These are phyloP conservation scores for Synergus itoensis DNA, from an alignment of 2,888 invertebrate genomes.

Conservation along the genomic window DNA sequence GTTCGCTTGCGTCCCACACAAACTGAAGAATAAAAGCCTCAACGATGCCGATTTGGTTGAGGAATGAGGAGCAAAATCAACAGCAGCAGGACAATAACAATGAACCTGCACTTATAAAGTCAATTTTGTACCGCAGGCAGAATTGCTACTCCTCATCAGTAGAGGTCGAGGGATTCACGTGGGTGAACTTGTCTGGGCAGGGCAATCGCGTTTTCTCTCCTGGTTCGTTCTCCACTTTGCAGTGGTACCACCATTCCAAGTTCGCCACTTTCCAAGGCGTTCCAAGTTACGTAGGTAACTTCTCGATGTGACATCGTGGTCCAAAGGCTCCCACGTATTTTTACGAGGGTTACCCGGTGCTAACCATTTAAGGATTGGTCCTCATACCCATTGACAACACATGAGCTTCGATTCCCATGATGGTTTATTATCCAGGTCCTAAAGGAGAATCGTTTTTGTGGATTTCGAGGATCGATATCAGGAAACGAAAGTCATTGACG, in stretches of 20 bases:
- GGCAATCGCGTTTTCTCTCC: conserved; percentile 23
- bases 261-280: not conserved
- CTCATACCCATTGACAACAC: conserved; percentile 27
- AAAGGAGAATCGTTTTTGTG: conserved; percentile 13
- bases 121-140: conserved; percentile 23
- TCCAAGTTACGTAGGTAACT: conserved; percentile 16
- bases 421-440: conserved; percentile 26
- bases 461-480: conserved; percentile 3
- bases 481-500: conserved; percentile 16
- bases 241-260: conserved; percentile 17
- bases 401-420: conserved; percentile 27
- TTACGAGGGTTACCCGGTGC: conserved; percentile 1
- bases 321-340: conserved; percentile 43
- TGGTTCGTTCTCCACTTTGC: conserved; percentile 19
- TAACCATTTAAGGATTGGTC: conserved; percentile 42
- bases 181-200: conserved; percentile 35
- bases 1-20: not conserved
- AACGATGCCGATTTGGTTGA: not conserved
- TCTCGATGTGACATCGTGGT: conserved; percentile 28
- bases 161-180: conserved; percentile 22
- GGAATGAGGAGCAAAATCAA: not conserved
- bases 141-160: conserved; percentile 21
- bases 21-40: not conserved
- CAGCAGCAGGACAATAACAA: conserved; percentile 8
- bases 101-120: conserved; percentile 36